A percentile compares a stretch with the other conserved stretches of the same genome.
These are phyloP conservation scores for Anastatus disparis DNA, from an alignment of 1,140 invertebrate species.

Conservation along the genomic window DNA sequence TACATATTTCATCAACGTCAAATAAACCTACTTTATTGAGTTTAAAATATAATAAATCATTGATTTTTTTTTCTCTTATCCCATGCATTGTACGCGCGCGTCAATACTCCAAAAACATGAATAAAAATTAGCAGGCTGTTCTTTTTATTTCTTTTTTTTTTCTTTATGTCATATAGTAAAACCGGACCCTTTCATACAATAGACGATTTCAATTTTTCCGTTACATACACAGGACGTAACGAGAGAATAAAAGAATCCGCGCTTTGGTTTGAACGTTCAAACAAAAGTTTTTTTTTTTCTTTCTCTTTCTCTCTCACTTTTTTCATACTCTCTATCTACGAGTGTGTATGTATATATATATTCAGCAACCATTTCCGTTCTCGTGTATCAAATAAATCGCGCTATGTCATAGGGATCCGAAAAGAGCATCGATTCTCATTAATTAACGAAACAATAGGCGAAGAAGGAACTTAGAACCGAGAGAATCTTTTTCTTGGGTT, in stretches of 20 bases:
- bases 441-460: constrained; percentile 33
- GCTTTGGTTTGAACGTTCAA: constrained; percentile 1
- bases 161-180: neutral
- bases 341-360: too few species aligned
- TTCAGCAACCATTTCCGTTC: neutral
- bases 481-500: neutral
- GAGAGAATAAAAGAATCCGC: neutral
- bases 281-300: constrained; percentile 1
- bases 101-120: too few species aligned
- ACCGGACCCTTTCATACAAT: constrained; percentile 2
- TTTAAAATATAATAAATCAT: constrained; percentile 2
- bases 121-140: too few species aligned
- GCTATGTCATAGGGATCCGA: neutral
- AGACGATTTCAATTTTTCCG: constrained; percentile 25
- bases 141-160: neutral
- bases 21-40: neutral
- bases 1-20: neutral
- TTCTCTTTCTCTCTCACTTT: neutral
- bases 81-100: too few species aligned
- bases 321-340: too few species aligned
- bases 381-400: constrained; percentile 17
- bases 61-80: constrained; percentile 11
- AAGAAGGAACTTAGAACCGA: neutral
- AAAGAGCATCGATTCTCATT: constrained; percentile 19
- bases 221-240: constrained; percentile 2